Evolutionary conservation across 2,888 invertebrate species (phyloP).

Genomic region (Resseliella maxima): DNA sequence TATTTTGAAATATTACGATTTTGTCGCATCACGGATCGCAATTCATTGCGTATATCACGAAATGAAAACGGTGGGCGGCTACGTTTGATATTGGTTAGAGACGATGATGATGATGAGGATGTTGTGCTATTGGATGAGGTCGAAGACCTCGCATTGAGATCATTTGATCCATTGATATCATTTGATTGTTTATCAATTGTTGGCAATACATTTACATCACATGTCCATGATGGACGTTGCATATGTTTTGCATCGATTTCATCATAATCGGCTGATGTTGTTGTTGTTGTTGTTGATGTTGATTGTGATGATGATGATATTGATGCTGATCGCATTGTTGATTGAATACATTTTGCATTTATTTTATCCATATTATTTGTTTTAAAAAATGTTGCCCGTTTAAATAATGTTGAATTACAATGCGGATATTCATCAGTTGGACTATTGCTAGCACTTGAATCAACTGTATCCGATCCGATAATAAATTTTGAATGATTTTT

Average conservation of each 20-base stretch:
- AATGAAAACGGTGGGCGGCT: constrained; percentile 54
- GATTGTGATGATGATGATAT: too few relatives aligned
- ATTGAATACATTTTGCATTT: background rate
- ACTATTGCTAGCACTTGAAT: background rate
- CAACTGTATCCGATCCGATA: background rate
- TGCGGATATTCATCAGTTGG: background rate
- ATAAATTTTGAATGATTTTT: constrained; percentile 7
- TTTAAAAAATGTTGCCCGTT: background rate
- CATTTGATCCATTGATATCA: background rate
- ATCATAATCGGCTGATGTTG: background rate
- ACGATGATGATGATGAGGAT: constrained; percentile 44
- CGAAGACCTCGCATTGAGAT: constrained; percentile 16
- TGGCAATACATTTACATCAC: background rate
- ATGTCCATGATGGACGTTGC: background rate
- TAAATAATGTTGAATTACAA: background rate
- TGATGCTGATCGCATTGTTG: background rate
- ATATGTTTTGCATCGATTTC: background rate
- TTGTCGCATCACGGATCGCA: constrained; percentile 56
- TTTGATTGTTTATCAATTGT: background rate
- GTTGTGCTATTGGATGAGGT: constrained; percentile 32
- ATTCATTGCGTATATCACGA: constrained; percentile 56
- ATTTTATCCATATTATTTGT: too few relatives aligned
- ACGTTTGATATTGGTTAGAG: constrained; percentile 11
- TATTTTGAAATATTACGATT: constrained; percentile 50
- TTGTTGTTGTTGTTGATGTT: too few relatives aligned